These are phyloP conservation scores for Aethes cnicana DNA, from an alignment of 2,888 invertebrate species.

Conservation along the genomic window DNA sequence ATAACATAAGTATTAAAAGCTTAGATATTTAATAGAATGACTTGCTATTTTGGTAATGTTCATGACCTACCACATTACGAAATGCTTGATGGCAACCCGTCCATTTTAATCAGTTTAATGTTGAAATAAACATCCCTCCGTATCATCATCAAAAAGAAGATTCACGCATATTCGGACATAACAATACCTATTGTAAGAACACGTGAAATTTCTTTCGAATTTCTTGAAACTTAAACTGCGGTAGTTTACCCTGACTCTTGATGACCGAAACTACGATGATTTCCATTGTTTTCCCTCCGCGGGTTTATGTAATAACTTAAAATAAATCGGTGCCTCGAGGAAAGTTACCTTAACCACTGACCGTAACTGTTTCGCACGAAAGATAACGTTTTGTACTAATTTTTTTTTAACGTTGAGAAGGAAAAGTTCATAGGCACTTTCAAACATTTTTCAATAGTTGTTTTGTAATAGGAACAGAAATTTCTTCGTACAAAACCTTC, in stretches of 20 bases:
- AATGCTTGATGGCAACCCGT: too few relatives aligned
- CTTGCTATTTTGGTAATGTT: too few relatives aligned
- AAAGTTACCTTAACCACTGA: slow-evolving; percentile 16
- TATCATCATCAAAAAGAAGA: too few relatives aligned
- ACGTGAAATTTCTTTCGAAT: background rate
- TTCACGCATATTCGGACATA: too few relatives aligned
- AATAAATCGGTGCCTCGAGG: slow-evolving; percentile 9
- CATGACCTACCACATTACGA: too few relatives aligned
- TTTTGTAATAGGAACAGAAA: too few relatives aligned
- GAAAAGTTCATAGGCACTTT: background rate
- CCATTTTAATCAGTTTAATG: too few relatives aligned
- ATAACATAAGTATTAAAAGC: too few relatives aligned
- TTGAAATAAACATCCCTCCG: too few relatives aligned
- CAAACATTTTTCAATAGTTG: background rate
- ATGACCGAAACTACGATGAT: slow-evolving; percentile 7
- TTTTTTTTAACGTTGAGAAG: background rate
- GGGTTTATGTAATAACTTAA: slow-evolving; percentile 22
- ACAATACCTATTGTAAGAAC: background rate
- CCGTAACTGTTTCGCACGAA: slow-evolving; percentile 11
- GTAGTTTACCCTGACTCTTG: background rate
- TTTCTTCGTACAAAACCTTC: too few relatives aligned
- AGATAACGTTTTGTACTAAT: background rate
- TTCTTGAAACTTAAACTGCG: background rate
- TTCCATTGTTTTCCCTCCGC: slow-evolving; percentile 8
- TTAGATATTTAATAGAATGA: too few relatives aligned